phyloP scores from a whole-genome alignment of 2,113 vertebrate genomes.

The Semicossyphus pulcher region DNA sequence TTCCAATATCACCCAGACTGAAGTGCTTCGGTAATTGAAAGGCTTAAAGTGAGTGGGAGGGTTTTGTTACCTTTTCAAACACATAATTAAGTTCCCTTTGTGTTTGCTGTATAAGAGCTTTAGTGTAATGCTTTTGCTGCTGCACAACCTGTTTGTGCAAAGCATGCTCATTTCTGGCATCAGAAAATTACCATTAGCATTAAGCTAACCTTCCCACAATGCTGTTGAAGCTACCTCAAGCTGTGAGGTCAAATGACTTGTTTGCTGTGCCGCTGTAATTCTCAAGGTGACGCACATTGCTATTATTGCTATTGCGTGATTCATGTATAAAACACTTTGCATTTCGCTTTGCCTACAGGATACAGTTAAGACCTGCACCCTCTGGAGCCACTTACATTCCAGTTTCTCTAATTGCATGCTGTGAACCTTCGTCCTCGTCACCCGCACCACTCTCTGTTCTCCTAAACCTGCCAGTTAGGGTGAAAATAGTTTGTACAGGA shows the following conservation, averaged over 20 bases:
- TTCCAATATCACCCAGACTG: conserved; percentile 26
- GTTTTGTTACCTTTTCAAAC: conserved; percentile 41
- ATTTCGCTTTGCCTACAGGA: conserved; percentile 30
- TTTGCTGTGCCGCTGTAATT: not conserved
- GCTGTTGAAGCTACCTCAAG: conserved; percentile 11
- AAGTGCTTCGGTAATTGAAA: conserved; percentile 41
- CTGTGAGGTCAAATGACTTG: conserved; percentile 30
- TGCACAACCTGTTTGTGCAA: conserved; percentile 3
- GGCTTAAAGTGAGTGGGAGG: conserved; percentile 24
- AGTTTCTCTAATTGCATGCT: conserved; percentile 26
- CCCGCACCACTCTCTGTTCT: conserved; percentile 4
- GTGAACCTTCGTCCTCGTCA: not conserved
- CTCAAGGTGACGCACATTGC: conserved; percentile 18
- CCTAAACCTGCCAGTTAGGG: not conserved
- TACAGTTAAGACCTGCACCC: conserved; percentile 1
- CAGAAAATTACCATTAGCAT: conserved; percentile 25
- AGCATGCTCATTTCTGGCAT: conserved; percentile 24
- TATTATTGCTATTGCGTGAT: no score
- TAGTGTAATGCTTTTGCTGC: conserved; percentile 6
- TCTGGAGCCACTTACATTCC: conserved; percentile 37
- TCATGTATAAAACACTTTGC: conserved; percentile 19
- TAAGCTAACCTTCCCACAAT: conserved; percentile 3
- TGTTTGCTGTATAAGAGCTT: not conserved
- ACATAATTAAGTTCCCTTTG: not conserved
- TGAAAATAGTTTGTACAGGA: conserved; percentile 31